Evolutionary conservation across 2,888 invertebrate genomes (phyloP).

Genomic region (Ormyrus nitidulus): DNA sequence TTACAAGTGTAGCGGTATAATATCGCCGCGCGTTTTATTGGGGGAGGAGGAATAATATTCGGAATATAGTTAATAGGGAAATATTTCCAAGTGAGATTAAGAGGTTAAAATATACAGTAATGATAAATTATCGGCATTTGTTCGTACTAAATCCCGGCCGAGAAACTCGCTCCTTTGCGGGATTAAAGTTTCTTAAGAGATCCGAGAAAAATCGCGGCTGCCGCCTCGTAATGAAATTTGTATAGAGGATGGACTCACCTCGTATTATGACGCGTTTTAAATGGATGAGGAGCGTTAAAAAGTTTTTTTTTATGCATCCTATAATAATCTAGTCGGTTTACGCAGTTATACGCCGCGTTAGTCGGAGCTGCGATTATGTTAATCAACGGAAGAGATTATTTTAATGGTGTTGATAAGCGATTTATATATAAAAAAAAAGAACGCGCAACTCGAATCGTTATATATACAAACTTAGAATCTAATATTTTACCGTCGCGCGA

Average conservation of each 20-base stretch:
- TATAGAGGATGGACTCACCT: background rate
- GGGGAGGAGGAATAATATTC: background rate
- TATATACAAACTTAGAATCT: background rate
- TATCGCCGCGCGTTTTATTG: constrained; percentile 10
- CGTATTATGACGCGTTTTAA: background rate
- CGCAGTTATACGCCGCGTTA: too few relatives aligned
- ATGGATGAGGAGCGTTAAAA: constrained; percentile 2
- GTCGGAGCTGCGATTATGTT: background rate
- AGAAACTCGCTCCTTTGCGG: background rate
- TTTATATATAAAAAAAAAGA: constrained; percentile 2
- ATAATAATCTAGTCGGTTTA: too few relatives aligned
- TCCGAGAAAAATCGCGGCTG: background rate
- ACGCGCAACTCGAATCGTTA: background rate
- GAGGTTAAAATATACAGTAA: constrained; percentile 25
- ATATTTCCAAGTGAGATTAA: background rate
- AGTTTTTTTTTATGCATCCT: background rate
- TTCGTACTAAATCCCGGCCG: constrained; percentile 1
- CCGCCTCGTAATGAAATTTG: constrained; percentile 12
- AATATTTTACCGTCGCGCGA: background rate
- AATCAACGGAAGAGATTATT: constrained; percentile 11
- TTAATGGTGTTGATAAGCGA: constrained; percentile 14
- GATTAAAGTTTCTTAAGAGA: constrained; percentile 23
- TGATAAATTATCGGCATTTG: constrained; percentile 10
- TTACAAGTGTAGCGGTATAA: constrained; percentile 4
- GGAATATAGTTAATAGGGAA: too few relatives aligned